These are phyloP conservation scores for Sebastes schlegelii DNA, from an alignment of 2,113 vertebrate genomes.

Conservation along the genomic window DNA sequence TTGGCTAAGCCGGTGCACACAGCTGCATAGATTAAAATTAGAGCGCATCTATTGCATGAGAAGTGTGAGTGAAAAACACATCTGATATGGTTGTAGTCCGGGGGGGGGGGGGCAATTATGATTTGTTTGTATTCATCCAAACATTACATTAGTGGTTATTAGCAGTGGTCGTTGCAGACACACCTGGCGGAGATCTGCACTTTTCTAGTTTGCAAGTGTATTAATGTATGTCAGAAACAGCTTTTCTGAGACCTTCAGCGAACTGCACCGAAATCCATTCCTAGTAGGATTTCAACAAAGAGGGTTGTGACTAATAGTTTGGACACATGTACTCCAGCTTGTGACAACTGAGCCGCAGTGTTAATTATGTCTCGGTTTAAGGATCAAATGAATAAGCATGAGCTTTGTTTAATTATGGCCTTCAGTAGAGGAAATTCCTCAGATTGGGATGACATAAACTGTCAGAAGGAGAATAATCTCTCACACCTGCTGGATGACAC, in stretches of 20 bases:
- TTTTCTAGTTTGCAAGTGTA: conserved; percentile 21
- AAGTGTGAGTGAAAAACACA: neutral
- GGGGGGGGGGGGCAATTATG: neutral
- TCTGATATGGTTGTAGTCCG: neutral
- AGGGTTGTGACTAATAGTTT: conserved; percentile 64
- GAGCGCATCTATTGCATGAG: neutral
- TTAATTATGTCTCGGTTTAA: conserved; percentile 71
- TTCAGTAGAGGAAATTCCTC: conserved; percentile 39
- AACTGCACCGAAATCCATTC: conserved; percentile 42
- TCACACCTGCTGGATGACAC: conserved; percentile 69
- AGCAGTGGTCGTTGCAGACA: neutral
- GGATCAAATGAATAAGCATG: conserved; percentile 76
- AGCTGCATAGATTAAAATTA: neutral
- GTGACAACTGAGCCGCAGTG: conserved; percentile 57
- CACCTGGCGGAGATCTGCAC: neutral
- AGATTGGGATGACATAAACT: conserved; percentile 50
- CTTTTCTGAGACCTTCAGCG: conserved; percentile 33
- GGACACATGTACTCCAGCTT: conserved; percentile 39
- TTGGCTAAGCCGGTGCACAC: neutral
- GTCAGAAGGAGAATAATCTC: conserved; percentile 69
- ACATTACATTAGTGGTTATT: neutral
- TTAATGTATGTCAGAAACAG: conserved; percentile 32
- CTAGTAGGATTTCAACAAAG: conserved; percentile 33
- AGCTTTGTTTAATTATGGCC: conserved; percentile 75
- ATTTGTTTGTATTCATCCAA: neutral